These are phyloP conservation scores for Agrochola litura DNA, from an alignment of 2,888 invertebrate species.

Conservation along the genomic window DNA sequence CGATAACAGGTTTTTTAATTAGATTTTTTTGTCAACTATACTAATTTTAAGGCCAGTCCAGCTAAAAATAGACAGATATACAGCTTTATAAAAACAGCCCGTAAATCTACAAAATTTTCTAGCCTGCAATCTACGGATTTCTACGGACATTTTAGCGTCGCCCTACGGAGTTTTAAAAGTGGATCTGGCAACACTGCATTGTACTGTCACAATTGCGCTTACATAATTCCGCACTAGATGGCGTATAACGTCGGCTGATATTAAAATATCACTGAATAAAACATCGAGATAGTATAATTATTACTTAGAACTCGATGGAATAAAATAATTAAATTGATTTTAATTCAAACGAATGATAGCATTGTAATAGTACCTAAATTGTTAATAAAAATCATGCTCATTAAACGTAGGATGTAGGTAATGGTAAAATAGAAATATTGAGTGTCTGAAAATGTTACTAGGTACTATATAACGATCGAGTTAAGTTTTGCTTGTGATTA, in stretches of 20 bases:
- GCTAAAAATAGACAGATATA: background rate
- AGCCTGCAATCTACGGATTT: background rate
- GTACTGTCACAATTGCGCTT: background rate
- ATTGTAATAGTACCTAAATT: background rate
- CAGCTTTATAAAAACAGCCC: background rate
- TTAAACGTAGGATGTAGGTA: no score
- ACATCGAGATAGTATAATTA: no score
- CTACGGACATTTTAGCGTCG: background rate
- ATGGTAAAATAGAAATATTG: background rate
- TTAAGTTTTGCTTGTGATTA: background rate
- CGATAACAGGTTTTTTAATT: no score
- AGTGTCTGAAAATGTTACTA: background rate
- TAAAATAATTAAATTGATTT: background rate
- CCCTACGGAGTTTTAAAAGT: background rate
- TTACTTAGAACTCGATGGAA: no score
- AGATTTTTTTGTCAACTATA: no score
- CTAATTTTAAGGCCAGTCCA: no score
- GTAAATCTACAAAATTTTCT: background rate
- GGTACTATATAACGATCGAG: background rate
- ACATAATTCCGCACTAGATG: conserved; percentile 9
- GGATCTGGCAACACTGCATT: background rate
- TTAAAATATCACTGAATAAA: no score
- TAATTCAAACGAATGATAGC: background rate
- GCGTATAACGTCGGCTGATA: background rate
- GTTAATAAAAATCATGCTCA: background rate